These are phyloP conservation scores for Cavia porcellus DNA, from an alignment of 2,113 vertebrate species.

Conservation along the genomic window DNA sequence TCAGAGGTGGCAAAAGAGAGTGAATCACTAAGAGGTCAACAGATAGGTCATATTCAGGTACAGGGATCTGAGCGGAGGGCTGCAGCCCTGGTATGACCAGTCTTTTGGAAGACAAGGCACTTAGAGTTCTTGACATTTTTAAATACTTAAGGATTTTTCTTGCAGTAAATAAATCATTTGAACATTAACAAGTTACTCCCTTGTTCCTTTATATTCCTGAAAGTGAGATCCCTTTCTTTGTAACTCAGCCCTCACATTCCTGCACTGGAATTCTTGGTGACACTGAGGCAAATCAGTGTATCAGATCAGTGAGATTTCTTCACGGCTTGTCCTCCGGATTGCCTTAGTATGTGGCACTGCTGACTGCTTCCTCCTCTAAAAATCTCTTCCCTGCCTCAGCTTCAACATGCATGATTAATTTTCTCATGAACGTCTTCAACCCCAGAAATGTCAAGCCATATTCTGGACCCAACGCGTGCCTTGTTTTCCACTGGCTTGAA, in stretches of 20 bases:
- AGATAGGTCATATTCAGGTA: not conserved
- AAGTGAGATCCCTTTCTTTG: not conserved
- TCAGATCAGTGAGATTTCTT: not conserved
- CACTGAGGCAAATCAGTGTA: not conserved
- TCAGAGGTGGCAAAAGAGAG: not conserved
- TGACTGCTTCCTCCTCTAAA: not conserved
- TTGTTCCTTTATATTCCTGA: not conserved
- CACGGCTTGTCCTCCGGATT: not conserved
- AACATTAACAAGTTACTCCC: not conserved
- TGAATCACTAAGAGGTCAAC: not conserved
- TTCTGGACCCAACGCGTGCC: not conserved
- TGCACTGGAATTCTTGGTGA: not conserved
- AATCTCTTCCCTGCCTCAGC: not conserved
- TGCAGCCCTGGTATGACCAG: not conserved
- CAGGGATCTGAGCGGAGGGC: not conserved
- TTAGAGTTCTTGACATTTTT: slow-evolving; percentile 1
- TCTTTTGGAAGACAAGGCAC: not conserved
- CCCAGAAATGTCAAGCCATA: not conserved
- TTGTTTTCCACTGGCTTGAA: not conserved
- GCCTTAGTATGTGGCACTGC: not conserved
- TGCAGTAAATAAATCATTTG: not conserved
- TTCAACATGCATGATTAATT: not conserved
- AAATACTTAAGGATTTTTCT: not conserved
- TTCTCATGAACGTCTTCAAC: not conserved
- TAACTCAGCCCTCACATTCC: not conserved